Evolutionary conservation across 2,797 vertebrate species (phyloP).

Genomic region (Melanotaenia pygmaea): DNA sequence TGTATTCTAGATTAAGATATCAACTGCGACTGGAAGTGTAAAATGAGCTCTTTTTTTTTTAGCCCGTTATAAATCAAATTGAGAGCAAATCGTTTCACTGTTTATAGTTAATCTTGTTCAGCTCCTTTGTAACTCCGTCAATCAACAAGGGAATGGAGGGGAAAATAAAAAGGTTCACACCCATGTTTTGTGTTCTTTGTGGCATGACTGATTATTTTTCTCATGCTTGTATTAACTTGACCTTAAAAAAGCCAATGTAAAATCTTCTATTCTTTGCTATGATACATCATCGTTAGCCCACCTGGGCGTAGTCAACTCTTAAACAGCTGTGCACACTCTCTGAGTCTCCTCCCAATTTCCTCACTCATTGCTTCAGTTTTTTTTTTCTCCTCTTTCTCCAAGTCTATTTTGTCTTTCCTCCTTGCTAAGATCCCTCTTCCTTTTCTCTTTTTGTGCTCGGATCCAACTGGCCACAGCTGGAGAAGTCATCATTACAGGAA

Average conservation of each 20-base stretch:
- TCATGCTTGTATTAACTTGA: constrained; percentile 32
- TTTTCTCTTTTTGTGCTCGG: constrained; percentile 23
- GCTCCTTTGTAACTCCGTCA: constrained; percentile 22
- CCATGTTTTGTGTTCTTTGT: constrained; percentile 43
- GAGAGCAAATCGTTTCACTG: constrained; percentile 16
- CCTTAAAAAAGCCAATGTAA: constrained; percentile 18
- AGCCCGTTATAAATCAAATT: constrained; percentile 13
- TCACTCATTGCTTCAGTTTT: constrained; percentile 50
- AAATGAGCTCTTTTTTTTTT: constrained; percentile 15
- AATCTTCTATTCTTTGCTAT: constrained; percentile 20
- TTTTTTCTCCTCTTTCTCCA: constrained; percentile 26
- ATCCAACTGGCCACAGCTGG: constrained; percentile 75
- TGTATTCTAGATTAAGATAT: constrained; percentile 27
- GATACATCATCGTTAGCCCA: constrained; percentile 51
- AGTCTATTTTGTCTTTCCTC: constrained; percentile 65
- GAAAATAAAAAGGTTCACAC: constrained; percentile 26
- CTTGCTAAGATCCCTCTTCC: constrained; percentile 38
- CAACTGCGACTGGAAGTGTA: neutral
- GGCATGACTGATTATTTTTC: constrained; percentile 27
- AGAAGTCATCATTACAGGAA: constrained; percentile 73
- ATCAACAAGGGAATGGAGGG: constrained; percentile 32
- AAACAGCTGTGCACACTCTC: constrained; percentile 54
- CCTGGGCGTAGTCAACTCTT: constrained; percentile 44
- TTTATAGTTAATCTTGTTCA: constrained; percentile 13
- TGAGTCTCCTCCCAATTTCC: constrained; percentile 61